Evolutionary conservation across 2,888 invertebrate species (phyloP), one percentile per base, ranked within the genome.

Genomic region (Theretra japonica): DNA sequence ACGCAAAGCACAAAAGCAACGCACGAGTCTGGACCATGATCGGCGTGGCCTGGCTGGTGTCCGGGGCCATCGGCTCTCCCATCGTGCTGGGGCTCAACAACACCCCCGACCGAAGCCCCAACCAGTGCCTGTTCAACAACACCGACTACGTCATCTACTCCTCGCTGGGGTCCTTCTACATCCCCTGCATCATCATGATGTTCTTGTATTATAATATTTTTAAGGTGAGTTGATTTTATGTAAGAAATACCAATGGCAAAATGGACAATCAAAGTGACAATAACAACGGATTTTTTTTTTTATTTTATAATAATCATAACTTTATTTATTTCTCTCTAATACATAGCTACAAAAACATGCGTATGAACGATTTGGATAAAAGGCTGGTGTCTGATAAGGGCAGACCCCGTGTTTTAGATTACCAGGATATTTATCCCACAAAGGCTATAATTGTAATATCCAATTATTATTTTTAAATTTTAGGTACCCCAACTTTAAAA

Each of bases 111-210:
- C 95, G 98, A 77, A 95, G 96, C 79, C 96, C 97, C 70, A 96
- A 97, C 87, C 96, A 97, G 85, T 99, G 99, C 94, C 96, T 98
- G 80, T 99, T 99, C 96, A 99, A 99, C 94, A 99, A 99, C 94
- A 97, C 98, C 75, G 98, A 99, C 95, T 99, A 99, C 92, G 98
- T 99, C 86, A 97, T 99, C 84, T 99, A 98, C 93, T 99, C 99
- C 8, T 99, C 99, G 73, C 95, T 99, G 80, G 98, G 98, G 76
- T 99, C 99, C 81, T 99, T 99, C 96, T 99, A 99, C 94, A 99
- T 99, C 85, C 99, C 99, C 48, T 98, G 99, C 90, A 96, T 99
- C 87, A 98, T 99, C 83, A 99, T 99, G 99, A 97, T 99, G 91
- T 98, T 98, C 90, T 96, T 99, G 75, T 99, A 99, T 93, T 99